These are phyloP conservation scores for Cardiocondyla obscurior DNA, from an alignment of 1,140 invertebrate species.

Conservation along the genomic window DNA sequence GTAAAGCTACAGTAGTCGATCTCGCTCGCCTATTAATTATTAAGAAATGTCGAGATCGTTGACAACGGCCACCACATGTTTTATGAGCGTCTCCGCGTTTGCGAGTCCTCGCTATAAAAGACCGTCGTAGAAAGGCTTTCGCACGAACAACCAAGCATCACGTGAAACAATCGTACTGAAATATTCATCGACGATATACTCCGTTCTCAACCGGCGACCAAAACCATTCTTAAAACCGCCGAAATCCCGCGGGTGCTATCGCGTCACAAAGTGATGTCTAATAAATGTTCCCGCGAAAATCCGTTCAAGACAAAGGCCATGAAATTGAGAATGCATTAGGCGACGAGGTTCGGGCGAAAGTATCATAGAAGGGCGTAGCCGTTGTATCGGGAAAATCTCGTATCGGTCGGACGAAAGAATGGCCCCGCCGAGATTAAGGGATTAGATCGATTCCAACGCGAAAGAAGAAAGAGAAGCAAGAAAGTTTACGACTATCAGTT, in stretches of 20 bases:
- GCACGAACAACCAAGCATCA: not conserved
- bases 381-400: conserved; percentile 18
- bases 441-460: not conserved
- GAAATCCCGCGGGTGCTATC: not conserved
- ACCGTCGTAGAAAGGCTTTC: not conserved
- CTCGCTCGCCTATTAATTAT: not conserved
- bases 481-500: not conserved
- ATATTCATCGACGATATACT: conserved; percentile 24
- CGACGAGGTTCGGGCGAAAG: conserved; percentile 40
- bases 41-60: not conserved
- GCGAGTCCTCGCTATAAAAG: not conserved
- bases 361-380: conserved; percentile 6
- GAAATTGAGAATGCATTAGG: conserved; percentile 16
- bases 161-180: conserved; percentile 9
- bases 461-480: not conserved
- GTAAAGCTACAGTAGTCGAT: not conserved
- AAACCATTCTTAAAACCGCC: not conserved
- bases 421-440: conserved; percentile 11
- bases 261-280: not conserved
- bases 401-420: conserved; percentile 7
- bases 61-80: conserved; percentile 13
- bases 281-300: not conserved
- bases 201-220: not conserved
- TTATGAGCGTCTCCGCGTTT: not conserved
- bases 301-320: not conserved